These are phyloP conservation scores for Drosophila nigrodunni DNA, from an alignment of 1,140 invertebrate species.

Conservation along the genomic window DNA sequence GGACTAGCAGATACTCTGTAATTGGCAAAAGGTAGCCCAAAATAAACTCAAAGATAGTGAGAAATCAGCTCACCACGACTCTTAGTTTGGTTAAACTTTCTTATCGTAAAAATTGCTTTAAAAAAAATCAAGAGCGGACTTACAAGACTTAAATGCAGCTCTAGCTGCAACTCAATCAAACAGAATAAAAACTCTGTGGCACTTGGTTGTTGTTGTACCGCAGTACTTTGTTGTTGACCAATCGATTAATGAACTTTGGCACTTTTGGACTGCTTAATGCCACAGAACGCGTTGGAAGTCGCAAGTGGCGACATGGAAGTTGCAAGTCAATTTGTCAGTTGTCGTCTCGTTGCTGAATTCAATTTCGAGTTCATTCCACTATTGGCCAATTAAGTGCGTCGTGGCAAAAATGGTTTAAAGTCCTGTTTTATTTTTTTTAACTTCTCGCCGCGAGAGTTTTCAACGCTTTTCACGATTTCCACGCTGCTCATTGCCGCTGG, in stretches of 20 bases:
- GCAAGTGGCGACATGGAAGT: background rate
- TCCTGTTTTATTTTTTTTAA: background rate
- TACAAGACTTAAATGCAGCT: background rate
- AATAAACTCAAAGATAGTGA: too few species aligned
- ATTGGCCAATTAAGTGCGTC: constrained; percentile 49
- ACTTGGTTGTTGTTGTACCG: background rate
- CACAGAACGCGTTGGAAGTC: constrained; percentile 27
- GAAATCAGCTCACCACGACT: too few species aligned
- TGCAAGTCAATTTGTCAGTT: constrained; percentile 52
- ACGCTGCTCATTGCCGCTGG: background rate
- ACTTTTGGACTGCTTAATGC: constrained; percentile 28
- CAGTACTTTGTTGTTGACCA: constrained; percentile 7
- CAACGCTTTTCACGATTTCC: background rate
- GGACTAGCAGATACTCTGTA: too few species aligned
- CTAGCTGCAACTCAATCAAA: background rate
- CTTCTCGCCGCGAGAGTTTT: constrained; percentile 5
- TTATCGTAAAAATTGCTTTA: too few species aligned
- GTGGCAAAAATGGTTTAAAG: constrained; percentile 49
- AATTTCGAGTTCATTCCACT: constrained; percentile 32
- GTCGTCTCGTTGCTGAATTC: constrained; percentile 49
- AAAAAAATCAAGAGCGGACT: background rate
- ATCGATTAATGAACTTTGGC: constrained; percentile 45
- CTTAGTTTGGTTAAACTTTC: too few species aligned
- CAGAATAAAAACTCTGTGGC: constrained; percentile 3
- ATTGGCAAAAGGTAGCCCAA: too few species aligned